These are phyloP conservation scores for Nasonia giraulti DNA, from an alignment of 1,140 invertebrate genomes.

Conservation along the genomic window DNA sequence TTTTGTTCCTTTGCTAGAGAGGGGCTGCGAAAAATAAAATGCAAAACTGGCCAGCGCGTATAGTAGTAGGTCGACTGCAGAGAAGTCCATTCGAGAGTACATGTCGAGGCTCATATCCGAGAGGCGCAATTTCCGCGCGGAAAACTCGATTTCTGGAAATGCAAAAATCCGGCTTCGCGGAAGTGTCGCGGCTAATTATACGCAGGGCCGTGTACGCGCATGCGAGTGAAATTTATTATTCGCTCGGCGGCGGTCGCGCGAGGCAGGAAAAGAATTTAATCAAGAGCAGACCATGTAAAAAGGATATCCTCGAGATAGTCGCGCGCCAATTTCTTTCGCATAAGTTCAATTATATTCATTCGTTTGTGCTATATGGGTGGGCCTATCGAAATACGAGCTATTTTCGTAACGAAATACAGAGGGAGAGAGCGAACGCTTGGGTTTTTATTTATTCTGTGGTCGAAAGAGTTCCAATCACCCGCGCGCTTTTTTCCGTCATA, in stretches of 20 bases:
- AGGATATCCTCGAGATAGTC: neutral
- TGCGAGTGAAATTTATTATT: constrained; percentile 33
- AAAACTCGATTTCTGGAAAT: constrained; percentile 46
- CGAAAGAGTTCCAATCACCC: neutral
- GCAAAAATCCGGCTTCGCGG: constrained; percentile 33
- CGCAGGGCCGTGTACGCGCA: neutral
- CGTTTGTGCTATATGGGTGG: neutral
- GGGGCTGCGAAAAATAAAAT: neutral
- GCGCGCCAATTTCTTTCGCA: no score
- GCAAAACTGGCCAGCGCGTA: neutral
- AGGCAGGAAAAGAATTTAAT: neutral
- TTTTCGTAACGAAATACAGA: neutral
- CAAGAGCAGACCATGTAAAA: neutral
- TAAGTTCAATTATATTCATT: no score
- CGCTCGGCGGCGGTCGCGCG: neutral
- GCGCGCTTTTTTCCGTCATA: neutral
- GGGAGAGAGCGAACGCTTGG: no score
- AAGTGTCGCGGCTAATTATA: constrained; percentile 34
- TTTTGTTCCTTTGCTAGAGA: neutral
- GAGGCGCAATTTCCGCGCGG: constrained; percentile 16
- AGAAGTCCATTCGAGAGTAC: neutral
- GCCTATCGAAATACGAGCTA: neutral
- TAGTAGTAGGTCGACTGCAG: no score
- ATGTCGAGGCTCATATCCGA: neutral
- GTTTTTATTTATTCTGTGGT: neutral